These are phyloP conservation scores for Cepaea nemoralis DNA, from an alignment of 1,140 invertebrate species.

Conservation along the genomic window DNA sequence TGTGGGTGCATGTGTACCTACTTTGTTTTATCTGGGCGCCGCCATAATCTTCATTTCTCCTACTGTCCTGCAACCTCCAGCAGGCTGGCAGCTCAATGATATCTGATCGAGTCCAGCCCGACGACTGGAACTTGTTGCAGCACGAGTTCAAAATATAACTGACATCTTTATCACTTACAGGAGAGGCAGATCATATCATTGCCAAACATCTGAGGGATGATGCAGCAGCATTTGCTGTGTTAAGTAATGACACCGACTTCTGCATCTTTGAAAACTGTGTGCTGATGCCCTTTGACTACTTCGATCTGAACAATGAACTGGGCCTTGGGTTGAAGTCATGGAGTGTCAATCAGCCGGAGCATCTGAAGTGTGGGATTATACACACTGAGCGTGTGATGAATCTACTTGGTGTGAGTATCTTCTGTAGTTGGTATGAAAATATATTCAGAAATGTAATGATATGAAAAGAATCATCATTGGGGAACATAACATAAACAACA, in stretches of 20 bases:
- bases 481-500: too few species aligned
- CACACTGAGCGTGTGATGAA: slow-evolving; percentile 52
- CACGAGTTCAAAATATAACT: too few species aligned
- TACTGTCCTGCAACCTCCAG: too few species aligned
- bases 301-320: slow-evolving; percentile 65
- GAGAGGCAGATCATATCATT: slow-evolving; percentile 65
- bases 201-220: slow-evolving; percentile 58
- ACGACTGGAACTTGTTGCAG: too few species aligned
- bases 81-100: too few species aligned
- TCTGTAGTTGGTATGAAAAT: too few species aligned
- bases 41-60: too few species aligned
- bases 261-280: slow-evolving; percentile 62
- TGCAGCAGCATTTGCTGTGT: slow-evolving; percentile 61
- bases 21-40: too few species aligned
- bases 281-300: slow-evolving; percentile 61
- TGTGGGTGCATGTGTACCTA: too few species aligned
- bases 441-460: too few species aligned
- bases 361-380: slow-evolving; percentile 59
- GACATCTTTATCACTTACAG: slow-evolving; percentile 27
- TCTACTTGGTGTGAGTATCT: slow-evolving; percentile 55
- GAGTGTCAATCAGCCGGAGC: slow-evolving; percentile 55
- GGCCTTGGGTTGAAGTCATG: slow-evolving; percentile 49
- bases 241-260: slow-evolving; percentile 70
- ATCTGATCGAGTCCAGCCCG: too few species aligned
- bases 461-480: too few species aligned